A percentile compares a stretch with the other conserved stretches of the same genome.
These are phyloP conservation scores for Arbacia lixula DNA, from an alignment of 53 echinoderm and acorn worm genomes.

Conservation along the genomic window DNA sequence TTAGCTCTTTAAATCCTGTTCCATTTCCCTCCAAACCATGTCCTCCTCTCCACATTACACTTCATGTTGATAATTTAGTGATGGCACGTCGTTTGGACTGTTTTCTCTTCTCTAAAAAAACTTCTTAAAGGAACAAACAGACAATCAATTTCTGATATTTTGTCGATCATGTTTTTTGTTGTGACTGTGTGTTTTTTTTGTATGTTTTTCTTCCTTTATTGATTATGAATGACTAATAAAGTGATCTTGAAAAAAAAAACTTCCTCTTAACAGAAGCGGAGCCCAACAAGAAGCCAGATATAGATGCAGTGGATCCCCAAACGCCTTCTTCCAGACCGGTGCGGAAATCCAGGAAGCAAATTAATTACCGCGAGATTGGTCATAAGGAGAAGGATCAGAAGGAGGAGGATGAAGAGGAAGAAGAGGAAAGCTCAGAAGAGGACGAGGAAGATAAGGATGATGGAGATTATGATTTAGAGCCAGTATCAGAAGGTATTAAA, in stretches of 20 bases:
- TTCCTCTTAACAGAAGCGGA: background rate
- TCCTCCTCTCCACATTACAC: too few relatives aligned
- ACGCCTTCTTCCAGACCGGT: conserved; percentile 12
- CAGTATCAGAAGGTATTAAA: conserved; percentile 31
- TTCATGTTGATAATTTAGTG: too few relatives aligned
- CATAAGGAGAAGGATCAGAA: background rate
- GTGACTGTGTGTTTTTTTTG: background rate
- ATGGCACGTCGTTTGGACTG: too few relatives aligned
- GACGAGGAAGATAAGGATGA: background rate
- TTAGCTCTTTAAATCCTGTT: too few relatives aligned
- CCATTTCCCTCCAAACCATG: too few relatives aligned
- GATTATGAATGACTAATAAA: too few relatives aligned
- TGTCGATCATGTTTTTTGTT: background rate
- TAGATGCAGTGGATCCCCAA: too few relatives aligned
- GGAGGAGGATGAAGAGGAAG: background rate
- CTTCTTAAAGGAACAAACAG: too few relatives aligned
- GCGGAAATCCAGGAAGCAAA: conserved; percentile 15
- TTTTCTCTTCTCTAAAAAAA: too few relatives aligned
- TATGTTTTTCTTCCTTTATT: too few relatives aligned
- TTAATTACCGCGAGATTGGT: conserved; percentile 19
- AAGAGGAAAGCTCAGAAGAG: background rate
- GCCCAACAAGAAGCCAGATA: too few relatives aligned
- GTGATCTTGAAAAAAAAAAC: too few relatives aligned
- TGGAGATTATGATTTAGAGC: background rate
- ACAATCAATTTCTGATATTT: background rate